These are phyloP conservation scores for Pelodiscus sinensis DNA, from an alignment of 2,113 vertebrate species.

Conservation along the genomic window DNA sequence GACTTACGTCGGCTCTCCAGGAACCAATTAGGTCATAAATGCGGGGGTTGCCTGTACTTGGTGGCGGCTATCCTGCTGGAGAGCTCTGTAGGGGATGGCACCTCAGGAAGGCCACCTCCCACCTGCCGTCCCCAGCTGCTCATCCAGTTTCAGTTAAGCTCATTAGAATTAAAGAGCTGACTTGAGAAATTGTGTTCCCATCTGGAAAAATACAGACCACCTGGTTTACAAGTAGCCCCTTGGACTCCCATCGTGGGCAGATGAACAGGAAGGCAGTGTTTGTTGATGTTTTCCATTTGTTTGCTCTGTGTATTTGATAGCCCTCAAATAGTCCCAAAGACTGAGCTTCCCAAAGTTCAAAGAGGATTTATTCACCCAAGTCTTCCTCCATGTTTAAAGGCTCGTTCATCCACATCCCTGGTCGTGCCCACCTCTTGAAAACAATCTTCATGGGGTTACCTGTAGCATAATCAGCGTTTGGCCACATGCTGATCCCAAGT, in stretches of 20 bases:
- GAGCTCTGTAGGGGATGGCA: background rate
- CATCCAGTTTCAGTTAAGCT: background rate
- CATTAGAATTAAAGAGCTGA: background rate
- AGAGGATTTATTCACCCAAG: background rate
- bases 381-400: background rate
- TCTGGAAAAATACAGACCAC: background rate
- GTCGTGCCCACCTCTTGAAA: background rate
- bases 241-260: background rate
- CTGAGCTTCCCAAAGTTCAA: background rate
- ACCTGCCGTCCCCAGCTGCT: background rate
- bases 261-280: background rate
- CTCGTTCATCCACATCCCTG: background rate
- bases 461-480: background rate
- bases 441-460: background rate
- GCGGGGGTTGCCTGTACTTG: background rate
- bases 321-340: background rate
- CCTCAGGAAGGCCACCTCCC: accelerated
- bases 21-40: too few relatives aligned
- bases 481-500: background rate
- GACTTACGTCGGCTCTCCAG: too few relatives aligned
- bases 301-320: background rate
- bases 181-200: background rate
- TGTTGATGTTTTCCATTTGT: accelerated
- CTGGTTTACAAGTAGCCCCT: background rate
- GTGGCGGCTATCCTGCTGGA: background rate